Base-by-base conservation (phyloP, 2,797 vertebrate genomes). In the Enteromius argenteus region DNA sequence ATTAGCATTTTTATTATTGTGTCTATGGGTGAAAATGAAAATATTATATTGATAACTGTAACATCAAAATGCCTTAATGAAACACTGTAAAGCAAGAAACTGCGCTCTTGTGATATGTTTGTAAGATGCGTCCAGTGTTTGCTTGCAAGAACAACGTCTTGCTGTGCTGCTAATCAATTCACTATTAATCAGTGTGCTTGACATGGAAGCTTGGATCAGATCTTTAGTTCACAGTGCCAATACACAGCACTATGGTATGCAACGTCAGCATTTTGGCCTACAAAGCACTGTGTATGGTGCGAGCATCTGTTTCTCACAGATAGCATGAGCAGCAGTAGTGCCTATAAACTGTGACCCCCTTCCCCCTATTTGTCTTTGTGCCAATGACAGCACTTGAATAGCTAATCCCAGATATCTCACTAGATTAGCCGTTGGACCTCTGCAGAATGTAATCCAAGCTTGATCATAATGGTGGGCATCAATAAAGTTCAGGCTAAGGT, bases 371-470 rank as follows among this genome's bases (percentile, higher is more conserved):
- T 69, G 49, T 75, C 17, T 23, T 79, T 86, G 60, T 81, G 85
- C 81, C 69, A 90, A 81, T 89, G 87, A 86, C 10, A 85, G 51
- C 46, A 73, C 88, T 90, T 72, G 75, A 90, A 75, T 68, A 58
- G 78, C 42, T 88, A 80, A 87, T 90, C 81, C 84, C 79, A 78
- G 86, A 75, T 53, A 89, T 80, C 7, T 66, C 51, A 51, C 76
- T 86, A 27, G 39, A 78, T 87, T 83, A 86, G 69, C 81, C 84
- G 68, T 84, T 85, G 74, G 82, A 89, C 62, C 62, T 79, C 30
- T 64, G 27, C 62, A 66, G 39, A 67, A 37, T 37, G 85, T 88
- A 89, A 90, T 91, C 64, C 81, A 83, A 60, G 60, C 56, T 84
- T 77, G 62, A 67, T 83, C 49, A 77, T 51, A 77, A 84, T 51